Conservation (phyloP, 2,797 vertebrate species). For the Antrozous pallidus region DNA sequence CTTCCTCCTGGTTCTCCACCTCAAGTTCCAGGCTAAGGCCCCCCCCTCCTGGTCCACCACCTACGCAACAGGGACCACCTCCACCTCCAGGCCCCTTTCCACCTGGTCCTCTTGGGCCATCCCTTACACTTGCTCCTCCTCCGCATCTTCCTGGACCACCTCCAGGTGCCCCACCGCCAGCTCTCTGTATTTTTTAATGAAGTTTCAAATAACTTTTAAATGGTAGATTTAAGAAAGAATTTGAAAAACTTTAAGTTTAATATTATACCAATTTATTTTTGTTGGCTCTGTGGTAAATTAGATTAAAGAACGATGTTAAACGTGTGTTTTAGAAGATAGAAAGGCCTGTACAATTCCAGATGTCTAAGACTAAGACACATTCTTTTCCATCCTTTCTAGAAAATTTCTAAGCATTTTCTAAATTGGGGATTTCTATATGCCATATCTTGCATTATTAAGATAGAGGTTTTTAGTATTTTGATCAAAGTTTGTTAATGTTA, state of each 20-base stretch:
- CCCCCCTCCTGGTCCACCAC: conserved; percentile 90
- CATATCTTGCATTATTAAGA: conserved; percentile 20
- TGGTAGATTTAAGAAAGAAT: conserved; percentile 8
- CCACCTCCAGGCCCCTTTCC: conserved; percentile 96
- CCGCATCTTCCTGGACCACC: conserved; percentile 97
- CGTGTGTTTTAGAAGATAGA: not conserved
- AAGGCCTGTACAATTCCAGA: not conserved
- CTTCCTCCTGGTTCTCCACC: conserved; percentile 94
- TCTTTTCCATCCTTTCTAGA: conserved; percentile 1
- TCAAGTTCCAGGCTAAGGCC: conserved; percentile 92
- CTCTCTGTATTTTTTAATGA: conserved; percentile 80
- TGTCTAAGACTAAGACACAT: not conserved
- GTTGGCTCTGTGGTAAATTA: not conserved
- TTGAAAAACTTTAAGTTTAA: not conserved
- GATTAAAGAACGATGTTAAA: conserved; percentile 22
- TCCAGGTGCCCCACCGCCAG: conserved; percentile 96
- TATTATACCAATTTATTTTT: conserved; percentile 41
- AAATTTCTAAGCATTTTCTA: conserved; percentile 46
- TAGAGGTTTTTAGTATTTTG: not conserved
- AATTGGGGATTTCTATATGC: not conserved
- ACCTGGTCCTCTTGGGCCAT: conserved; percentile 94
- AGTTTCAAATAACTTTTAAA: conserved; percentile 17
- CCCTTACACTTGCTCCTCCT: conserved; percentile 94
- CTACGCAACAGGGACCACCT: conserved; percentile 88
- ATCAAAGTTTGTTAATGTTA: conserved; percentile 8